A percentile compares a stretch with the other conserved stretches of the same genome.
These are phyloP conservation scores for Dryoscopus gambensis DNA, from an alignment of 2,113 vertebrate species.

Conservation along the genomic window DNA sequence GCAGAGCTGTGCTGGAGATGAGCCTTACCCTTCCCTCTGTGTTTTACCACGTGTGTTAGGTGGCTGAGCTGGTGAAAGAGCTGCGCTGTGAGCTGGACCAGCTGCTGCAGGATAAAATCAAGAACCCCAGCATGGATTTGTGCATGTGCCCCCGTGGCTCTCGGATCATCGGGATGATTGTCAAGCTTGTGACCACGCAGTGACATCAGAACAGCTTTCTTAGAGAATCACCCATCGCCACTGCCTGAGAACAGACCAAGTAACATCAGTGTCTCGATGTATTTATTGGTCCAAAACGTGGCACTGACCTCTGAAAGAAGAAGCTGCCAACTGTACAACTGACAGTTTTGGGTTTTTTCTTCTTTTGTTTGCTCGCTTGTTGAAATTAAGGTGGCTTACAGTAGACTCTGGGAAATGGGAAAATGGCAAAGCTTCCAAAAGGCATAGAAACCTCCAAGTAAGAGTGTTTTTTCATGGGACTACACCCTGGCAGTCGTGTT, in stretches of 20 bases:
- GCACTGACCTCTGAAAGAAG: neutral
- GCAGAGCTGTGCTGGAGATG: neutral
- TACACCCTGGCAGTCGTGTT: neutral
- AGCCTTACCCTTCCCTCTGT: accelerated
- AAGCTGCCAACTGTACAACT: neutral
- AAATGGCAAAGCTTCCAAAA: neutral
- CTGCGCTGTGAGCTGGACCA: slow-evolving; percentile 92
- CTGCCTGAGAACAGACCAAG: neutral
- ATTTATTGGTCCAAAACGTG: neutral
- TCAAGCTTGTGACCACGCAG: slow-evolving; percentile 92
- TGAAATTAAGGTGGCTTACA: neutral
- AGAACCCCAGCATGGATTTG: slow-evolving; percentile 89
- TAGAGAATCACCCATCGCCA: neutral
- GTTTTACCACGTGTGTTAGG: slow-evolving; percentile 51
- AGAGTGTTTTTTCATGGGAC: neutral
- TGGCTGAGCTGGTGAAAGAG: slow-evolving; percentile 92
- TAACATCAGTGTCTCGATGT: neutral
- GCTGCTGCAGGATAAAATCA: slow-evolving; percentile 94
- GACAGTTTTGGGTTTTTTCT: neutral
- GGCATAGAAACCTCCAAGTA: neutral
- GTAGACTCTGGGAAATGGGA: neutral
- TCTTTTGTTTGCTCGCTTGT: neutral
- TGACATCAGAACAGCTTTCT: slow-evolving; percentile 25
- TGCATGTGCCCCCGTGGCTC: slow-evolving; percentile 90
- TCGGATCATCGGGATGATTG: slow-evolving; percentile 91